Evolutionary conservation across 2,113 vertebrate genomes (phyloP), one percentile per base, ranked within the genome.

Genomic region (Peromyscus polionotus): DNA sequence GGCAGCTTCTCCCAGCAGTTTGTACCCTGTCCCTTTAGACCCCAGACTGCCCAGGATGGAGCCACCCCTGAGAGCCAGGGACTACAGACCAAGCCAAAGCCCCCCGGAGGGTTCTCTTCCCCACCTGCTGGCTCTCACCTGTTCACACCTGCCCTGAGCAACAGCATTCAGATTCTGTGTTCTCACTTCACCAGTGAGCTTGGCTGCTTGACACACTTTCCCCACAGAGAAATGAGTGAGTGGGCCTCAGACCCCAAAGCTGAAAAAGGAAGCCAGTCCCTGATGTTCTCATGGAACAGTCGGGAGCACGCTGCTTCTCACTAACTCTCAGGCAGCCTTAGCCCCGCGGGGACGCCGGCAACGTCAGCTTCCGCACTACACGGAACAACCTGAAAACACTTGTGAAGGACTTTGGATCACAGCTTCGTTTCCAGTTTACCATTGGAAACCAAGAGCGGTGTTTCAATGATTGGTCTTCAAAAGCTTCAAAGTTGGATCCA

Each of bases 131-230:
- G 5, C 81, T 61, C 88, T 89, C 88, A 68, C 45, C 42, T 57
- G 63, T 22, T 90, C 63, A 48, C 0, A 0, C 83, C n/a, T 33
- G 73, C 48, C 67, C 72, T 39, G 45, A 12, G 2, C 51, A 14
- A 19, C 0, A 0, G 16, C 26, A n/a, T 36, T 45, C 45, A 59
- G 93, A 31, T 83, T 72, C 90, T 79, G 45, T 91, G 76, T 88
- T 94, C 95, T 91, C 81, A 79, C 54, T 86, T 97, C 45, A 11
- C 80, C 89, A 63, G 81, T 42, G 85, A 94, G 31, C 54, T 88
- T 93, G 88, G 72, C 91, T 90, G 36, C 95, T 67, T 88, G 48
- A 36, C 17, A 48, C 45, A 12, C 61, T 65, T 80, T 88, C 28
- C 88, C 84, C 93, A 33, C 48, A 77, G 70, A 92, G 89, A 92